Evolutionary conservation across 2,888 invertebrate species (phyloP).

Genomic region (Tinea semifulvella): DNA sequence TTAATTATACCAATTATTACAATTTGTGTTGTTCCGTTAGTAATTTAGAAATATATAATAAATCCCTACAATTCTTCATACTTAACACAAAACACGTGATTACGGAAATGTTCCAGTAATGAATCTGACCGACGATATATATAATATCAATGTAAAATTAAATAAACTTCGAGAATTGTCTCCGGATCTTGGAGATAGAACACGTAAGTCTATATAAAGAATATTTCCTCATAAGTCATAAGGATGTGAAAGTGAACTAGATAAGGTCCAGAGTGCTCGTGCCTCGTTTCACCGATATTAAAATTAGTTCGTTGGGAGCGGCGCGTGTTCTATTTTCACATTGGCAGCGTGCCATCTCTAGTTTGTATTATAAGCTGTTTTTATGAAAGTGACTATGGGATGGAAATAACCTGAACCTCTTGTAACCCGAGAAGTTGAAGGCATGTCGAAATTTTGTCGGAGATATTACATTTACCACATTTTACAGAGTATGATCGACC

Average conservation of each 20-base stretch:
- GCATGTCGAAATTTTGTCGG: neutral
- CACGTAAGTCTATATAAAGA: no score
- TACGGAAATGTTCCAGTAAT: no score
- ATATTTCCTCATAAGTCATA: slow-evolving; percentile 8
- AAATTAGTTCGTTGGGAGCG: slow-evolving; percentile 61
- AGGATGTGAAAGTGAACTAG: slow-evolving; percentile 9
- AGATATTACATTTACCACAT: neutral
- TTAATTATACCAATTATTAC: no score
- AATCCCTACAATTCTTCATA: no score
- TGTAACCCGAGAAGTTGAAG: slow-evolving; percentile 50
- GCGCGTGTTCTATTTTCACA: slow-evolving; percentile 55
- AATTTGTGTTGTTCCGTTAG: no score
- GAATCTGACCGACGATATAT: no score
- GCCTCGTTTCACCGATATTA: slow-evolving; percentile 42
- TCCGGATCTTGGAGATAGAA: no score
- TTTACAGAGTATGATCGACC: neutral
- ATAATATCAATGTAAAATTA: no score
- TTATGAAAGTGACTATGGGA: slow-evolving; percentile 65
- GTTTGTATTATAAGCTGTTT: slow-evolving; percentile 68
- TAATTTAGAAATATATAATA: no score
- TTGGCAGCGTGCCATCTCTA: slow-evolving; percentile 61
- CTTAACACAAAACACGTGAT: no score
- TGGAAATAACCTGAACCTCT: slow-evolving; percentile 64
- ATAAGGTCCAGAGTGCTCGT: slow-evolving; percentile 13
- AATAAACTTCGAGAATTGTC: no score